Percentiles rank a stretch among this genome's conserved stretches.
phyloP scores from a whole-genome alignment of 1,140 invertebrate species.

The Drosophila auraria region DNA sequence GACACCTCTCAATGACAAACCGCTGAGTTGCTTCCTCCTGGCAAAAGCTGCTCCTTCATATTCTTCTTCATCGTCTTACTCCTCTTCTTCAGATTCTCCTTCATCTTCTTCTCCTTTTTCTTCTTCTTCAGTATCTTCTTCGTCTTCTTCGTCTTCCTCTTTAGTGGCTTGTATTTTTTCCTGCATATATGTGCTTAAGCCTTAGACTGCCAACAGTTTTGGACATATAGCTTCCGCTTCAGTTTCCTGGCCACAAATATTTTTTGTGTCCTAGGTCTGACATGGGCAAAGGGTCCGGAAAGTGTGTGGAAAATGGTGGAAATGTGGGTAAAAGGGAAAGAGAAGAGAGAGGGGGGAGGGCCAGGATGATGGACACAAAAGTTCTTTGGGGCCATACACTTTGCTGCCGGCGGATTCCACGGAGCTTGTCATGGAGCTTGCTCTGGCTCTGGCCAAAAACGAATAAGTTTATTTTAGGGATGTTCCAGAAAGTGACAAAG shows the following conservation, averaged over 20 bases:
- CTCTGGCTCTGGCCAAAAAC: constrained; percentile 17
- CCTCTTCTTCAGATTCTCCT: not conserved
- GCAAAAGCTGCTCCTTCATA: constrained; percentile 17
- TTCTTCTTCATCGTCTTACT: constrained; percentile 22
- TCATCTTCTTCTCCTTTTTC: not conserved
- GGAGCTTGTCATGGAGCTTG: constrained; percentile 37
- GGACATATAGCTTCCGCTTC: constrained; percentile 31
- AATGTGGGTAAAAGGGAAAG: not conserved
- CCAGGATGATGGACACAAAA: constrained; percentile 28
- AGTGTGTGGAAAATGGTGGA: constrained; percentile 1
- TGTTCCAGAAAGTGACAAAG: constrained; percentile 8
- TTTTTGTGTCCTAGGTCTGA: constrained; percentile 14
- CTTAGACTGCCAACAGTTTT: constrained; percentile 45
- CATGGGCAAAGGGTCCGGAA: not conserved
- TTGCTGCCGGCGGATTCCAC: constrained; percentile 27
- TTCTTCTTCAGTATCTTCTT: not conserved
- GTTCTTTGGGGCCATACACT: constrained; percentile 30
- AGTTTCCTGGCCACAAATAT: constrained; percentile 32
- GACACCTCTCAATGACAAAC: constrained; percentile 77
- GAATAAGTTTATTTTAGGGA: constrained; percentile 29
- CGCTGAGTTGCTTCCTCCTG: constrained; percentile 57
- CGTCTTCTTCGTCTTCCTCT: not conserved
- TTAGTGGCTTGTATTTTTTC: constrained; percentile 19
- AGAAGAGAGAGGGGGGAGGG: not conserved
- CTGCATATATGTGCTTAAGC: constrained; percentile 24